phyloP scores from a whole-genome alignment of 1,140 invertebrate genomes.

The Aphelinus certus region DNA sequence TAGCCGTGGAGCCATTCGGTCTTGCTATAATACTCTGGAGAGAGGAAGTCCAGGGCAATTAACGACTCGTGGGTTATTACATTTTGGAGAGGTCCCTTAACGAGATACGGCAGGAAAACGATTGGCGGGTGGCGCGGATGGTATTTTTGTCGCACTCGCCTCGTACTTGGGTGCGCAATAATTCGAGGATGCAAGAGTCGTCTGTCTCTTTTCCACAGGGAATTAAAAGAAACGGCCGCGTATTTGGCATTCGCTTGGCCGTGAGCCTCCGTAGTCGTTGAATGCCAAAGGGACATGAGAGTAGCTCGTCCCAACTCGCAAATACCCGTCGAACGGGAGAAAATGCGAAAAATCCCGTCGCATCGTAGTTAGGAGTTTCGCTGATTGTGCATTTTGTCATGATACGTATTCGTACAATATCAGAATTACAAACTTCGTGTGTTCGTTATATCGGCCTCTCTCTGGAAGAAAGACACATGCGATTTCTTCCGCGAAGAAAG shows the following conservation, averaged over 20 bases:
- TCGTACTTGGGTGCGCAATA: background rate
- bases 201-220: background rate
- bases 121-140: background rate
- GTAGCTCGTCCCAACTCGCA: no score
- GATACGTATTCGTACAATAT: no score
- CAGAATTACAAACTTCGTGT: no score
- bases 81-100: conserved; percentile 12
- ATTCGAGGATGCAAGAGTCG: conserved; percentile 1
- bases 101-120: conserved; percentile 15
- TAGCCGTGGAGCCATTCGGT: background rate
- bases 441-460: no score
- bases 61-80: conserved; percentile 18
- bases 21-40: no score
- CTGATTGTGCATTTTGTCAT: no score
- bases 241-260: background rate
- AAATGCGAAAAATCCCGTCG: no score
- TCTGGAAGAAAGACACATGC: no score
- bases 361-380: no score
- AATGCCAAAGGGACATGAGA: conserved; percentile 32
- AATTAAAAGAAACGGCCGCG: conserved; percentile 8
- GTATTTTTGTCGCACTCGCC: conserved; percentile 17
- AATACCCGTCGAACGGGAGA: no score
- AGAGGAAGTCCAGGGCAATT: background rate
- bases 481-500: no score
- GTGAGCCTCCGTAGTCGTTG: conserved; percentile 25